Base-by-base conservation (phyloP, 2,888 invertebrate genomes). In the Ditylenchus weischeri region DNA sequence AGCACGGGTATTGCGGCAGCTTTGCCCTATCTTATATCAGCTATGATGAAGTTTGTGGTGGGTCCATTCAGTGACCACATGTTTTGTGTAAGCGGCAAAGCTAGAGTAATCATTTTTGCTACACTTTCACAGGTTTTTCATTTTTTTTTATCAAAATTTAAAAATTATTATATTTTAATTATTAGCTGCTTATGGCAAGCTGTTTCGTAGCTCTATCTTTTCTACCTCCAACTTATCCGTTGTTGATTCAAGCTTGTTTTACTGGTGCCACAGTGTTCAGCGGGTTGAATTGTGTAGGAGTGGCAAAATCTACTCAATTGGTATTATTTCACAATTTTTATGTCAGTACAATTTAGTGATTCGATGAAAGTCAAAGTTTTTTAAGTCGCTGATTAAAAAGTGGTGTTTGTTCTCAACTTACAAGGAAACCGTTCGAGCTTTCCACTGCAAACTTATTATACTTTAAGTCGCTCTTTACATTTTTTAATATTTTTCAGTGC, bases 201-300 rank as follows among this genome's bases (percentile, higher is more conserved):
- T 73, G 75, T 61, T 75, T 73, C 62, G 62, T 62, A 6, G 62
- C 69, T 5, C 35, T 73, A 51, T 75, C 74, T 15, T 66, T 71
- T 38, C 49, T 73, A 57, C 73, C 74, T 18, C 19, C 63, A 38
- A 66, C 57, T 11, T 60, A 63, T 43, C 71, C 68, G 21, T 13
- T 51, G n/a, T 64, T 72, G 51, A 49, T 73, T 18, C 71, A 71
- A 47, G 15, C 57, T 29, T 62, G 51, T 29, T 71, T 71, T 38
- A 71, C 71, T 43, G 61, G 51, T 36, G 61, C 62, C 8, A 68
- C 70, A 19, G 69, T 70, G n/a, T 65, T 70, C 38, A 63, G 68
- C 57, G 70, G 70, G 15, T 50, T 70, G 49, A 70, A 70, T 51
- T 69, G 68, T 21, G 70, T 69, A 7, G 70, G 69, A 13, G 65